Evolutionary conservation across 2,888 invertebrate genomes (phyloP).

Genomic region (Drosophila percnosoma): DNA sequence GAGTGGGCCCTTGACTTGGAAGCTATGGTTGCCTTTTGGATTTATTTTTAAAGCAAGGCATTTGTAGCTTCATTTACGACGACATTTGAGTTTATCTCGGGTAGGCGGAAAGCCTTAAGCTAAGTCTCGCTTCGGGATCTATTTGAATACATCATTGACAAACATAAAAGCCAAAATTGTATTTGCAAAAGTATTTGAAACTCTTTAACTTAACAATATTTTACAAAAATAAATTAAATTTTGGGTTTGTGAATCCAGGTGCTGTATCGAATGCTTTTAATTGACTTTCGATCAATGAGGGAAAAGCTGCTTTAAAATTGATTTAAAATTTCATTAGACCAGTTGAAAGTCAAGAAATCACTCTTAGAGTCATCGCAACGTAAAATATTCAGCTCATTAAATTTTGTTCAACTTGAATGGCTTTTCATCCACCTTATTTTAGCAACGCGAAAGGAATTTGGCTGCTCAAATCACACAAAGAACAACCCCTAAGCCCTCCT

Average conservation of each 20-base stretch:
- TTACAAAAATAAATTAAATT: neutral
- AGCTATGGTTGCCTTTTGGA: slow-evolving; percentile 14
- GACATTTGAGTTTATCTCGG: slow-evolving; percentile 6
- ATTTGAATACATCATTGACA: slow-evolving; percentile 15
- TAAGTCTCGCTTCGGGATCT: slow-evolving; percentile 5
- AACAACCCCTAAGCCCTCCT: neutral
- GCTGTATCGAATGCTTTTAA: neutral
- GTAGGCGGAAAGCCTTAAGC: neutral
- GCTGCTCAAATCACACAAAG: neutral
- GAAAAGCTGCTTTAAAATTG: neutral
- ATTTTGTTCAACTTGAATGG: neutral
- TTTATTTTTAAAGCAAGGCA: neutral
- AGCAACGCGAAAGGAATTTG: neutral
- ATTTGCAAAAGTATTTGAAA: neutral
- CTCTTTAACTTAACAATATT: neutral
- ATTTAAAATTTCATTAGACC: neutral
- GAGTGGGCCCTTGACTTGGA: slow-evolving; percentile 22
- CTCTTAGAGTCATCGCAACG: neutral
- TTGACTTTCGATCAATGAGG: neutral
- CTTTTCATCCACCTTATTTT: neutral
- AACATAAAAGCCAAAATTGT: slow-evolving; percentile 16
- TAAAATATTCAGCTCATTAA: neutral
- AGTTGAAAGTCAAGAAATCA: neutral
- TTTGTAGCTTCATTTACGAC: neutral
- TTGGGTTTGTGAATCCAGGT: neutral